Conservation (phyloP, 2,113 vertebrate genomes). For the Carollia perspicillata region DNA sequence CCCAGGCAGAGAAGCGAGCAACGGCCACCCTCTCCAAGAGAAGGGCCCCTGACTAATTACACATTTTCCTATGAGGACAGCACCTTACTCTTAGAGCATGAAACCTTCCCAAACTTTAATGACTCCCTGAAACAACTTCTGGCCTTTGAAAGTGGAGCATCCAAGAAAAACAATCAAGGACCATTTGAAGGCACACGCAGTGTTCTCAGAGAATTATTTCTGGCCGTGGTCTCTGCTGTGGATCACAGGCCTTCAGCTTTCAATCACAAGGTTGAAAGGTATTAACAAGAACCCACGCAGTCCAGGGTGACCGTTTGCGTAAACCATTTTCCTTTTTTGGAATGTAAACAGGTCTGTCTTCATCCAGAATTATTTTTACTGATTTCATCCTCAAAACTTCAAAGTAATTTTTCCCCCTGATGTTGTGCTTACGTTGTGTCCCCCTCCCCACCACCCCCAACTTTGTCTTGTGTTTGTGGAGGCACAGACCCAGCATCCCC, state of each 20-base stretch:
- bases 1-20: not conserved
- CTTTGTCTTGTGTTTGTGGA: conserved; percentile 77
- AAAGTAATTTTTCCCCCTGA: conserved; percentile 55
- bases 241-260: conserved; percentile 62
- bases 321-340: conserved; percentile 71
- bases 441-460: not conserved
- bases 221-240: conserved; percentile 60
- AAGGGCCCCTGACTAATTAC: conserved; percentile 41
- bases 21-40: not conserved
- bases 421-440: not conserved
- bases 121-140: conserved; percentile 73
- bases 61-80: conserved; percentile 58
- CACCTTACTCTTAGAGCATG: conserved; percentile 74
- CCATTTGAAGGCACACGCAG: conserved; percentile 72
- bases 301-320: conserved; percentile 41
- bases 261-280: conserved; percentile 66
- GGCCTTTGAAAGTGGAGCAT: conserved; percentile 73
- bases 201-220: conserved; percentile 61
- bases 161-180: conserved; percentile 79
- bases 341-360: conserved; percentile 57
- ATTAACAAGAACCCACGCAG: conserved; percentile 67
- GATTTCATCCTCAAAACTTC: conserved; percentile 77
- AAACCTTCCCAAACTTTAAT: conserved; percentile 76
- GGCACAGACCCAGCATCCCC: conserved; percentile 74
- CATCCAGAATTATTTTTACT: conserved; percentile 77